These are phyloP conservation scores for Colostygia pectinataria DNA, from an alignment of 2,888 invertebrate genomes.

Conservation along the genomic window DNA sequence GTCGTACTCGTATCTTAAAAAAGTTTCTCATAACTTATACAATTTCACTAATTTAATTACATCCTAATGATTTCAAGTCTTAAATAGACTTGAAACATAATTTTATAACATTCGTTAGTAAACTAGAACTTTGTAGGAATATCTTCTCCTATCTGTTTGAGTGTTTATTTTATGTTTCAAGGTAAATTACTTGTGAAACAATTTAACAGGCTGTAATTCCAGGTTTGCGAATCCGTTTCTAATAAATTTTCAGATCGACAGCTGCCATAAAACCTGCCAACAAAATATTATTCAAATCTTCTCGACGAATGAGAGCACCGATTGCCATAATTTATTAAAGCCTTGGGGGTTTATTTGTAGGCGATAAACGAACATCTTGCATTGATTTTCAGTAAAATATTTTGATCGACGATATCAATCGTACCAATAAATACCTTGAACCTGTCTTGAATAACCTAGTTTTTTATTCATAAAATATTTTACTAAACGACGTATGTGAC, in stretches of 20 bases:
- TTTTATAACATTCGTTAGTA: too few species aligned
- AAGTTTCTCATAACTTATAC: too few species aligned
- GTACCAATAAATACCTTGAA: constrained; percentile 6
- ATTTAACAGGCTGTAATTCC: neutral
- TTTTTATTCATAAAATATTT: neutral
- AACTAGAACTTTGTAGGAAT: too few species aligned
- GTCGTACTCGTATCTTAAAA: too few species aligned
- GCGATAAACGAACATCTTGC: constrained; percentile 24
- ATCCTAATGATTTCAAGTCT: too few species aligned
- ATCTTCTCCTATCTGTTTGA: neutral
- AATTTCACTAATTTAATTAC: too few species aligned
- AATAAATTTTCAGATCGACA: constrained; percentile 2
- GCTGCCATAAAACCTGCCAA: constrained; percentile 20
- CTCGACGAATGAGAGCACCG: constrained; percentile 17
- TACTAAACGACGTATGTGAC: neutral
- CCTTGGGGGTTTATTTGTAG: constrained; percentile 18
- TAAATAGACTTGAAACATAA: too few species aligned
- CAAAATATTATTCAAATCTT: constrained; percentile 23
- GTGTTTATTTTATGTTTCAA: neutral
- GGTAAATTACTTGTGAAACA: neutral
- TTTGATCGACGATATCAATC: constrained; percentile 16
- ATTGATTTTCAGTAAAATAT: constrained; percentile 27
- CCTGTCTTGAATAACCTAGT: constrained; percentile 4
- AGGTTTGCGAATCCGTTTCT: neutral
- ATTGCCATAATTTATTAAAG: constrained; percentile 27